Base-by-base conservation (phyloP, 2,888 invertebrate species). In the Oeneis ivallda region DNA sequence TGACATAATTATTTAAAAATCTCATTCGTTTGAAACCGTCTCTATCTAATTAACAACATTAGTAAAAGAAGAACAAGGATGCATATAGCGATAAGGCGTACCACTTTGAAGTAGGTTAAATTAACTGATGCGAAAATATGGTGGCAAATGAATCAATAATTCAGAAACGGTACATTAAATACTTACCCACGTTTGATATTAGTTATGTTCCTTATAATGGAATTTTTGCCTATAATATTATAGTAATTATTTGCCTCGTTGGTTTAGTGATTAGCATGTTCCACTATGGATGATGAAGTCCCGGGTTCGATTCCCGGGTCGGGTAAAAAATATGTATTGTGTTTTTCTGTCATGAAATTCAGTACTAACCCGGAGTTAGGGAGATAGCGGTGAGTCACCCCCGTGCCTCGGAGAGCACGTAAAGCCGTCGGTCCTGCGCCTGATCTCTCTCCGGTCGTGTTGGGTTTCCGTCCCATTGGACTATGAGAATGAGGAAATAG, bases 131-230 rank as follows among this genome's bases (percentile, higher is more conserved):
- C 61, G 64, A 50, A 65, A 65, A 65, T 67, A 70, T 65, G 69
- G 70, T 67, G 75, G 66, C 78, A 77, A 80, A 79, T 73, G 72
- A 76, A 74, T 71, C 79, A 79, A 83, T 81, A 73, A 65, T 68
- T 80, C 80, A 76, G 72, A 67, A 85, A 85, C 83, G 80, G 85
- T 84, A 82, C 72, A 79, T 74, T 76, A 77, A 82, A 80, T 73
- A 52, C 61, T 39, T 47, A 52, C 4, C 19, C 19, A 41, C 37
- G 15, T 47, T 47, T 32, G 50, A 52, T 52, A 32, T 52, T 32
- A 11, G n/a, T 17, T 9, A 15, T 9, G 17, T 15, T 15, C n/a
- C n/a, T n/a, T n/a, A n/a, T n/a, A n/a, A n/a, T n/a, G n/a, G n/a
- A n/a, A n/a, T n/a, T n/a, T n/a, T n/a, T n/a, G n/a, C n/a, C n/a